Conservation (phyloP, 1,140 invertebrate genomes). For the Antheraea mylitta region DNA sequence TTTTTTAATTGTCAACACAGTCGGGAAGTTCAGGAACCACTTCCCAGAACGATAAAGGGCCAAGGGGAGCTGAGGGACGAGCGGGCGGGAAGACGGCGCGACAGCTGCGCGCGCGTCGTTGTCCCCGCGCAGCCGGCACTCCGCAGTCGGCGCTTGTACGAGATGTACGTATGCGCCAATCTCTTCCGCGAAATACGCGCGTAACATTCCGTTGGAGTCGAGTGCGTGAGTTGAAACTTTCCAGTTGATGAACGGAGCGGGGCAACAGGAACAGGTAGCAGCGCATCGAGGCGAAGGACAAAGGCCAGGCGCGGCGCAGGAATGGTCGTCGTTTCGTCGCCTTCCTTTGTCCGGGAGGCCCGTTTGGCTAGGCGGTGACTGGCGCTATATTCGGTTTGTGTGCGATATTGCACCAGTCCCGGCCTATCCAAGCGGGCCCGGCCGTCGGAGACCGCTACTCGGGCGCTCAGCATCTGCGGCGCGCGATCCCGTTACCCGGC, state of each 20-base stretch:
- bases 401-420: conserved; percentile 77
- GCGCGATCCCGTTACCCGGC: conserved; percentile 72
- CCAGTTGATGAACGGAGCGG: conserved; percentile 29
- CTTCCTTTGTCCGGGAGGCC: conserved; percentile 62
- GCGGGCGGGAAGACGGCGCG: conserved; percentile 43
- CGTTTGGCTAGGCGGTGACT: conserved; percentile 71
- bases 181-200: conserved; percentile 33
- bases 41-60: conserved; percentile 77
- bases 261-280: conserved; percentile 15
- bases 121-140: conserved; percentile 58
- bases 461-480: conserved; percentile 68
- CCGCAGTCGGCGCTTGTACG: conserved; percentile 45
- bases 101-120: conserved; percentile 65
- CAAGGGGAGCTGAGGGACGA: conserved; percentile 35
- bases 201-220: conserved; percentile 41
- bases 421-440: conserved; percentile 75
- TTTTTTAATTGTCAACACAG: conserved; percentile 47
- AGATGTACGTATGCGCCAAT: conserved; percentile 33
- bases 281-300: conserved; percentile 25
- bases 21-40: conserved; percentile 76
- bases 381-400: conserved; percentile 70
- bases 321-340: conserved; percentile 28
- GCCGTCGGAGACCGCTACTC: conserved; percentile 69
- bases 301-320: conserved; percentile 42
- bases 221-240: conserved; percentile 56